Conservation (phyloP, 2,113 vertebrate species). For the Thunnus thynnus region DNA sequence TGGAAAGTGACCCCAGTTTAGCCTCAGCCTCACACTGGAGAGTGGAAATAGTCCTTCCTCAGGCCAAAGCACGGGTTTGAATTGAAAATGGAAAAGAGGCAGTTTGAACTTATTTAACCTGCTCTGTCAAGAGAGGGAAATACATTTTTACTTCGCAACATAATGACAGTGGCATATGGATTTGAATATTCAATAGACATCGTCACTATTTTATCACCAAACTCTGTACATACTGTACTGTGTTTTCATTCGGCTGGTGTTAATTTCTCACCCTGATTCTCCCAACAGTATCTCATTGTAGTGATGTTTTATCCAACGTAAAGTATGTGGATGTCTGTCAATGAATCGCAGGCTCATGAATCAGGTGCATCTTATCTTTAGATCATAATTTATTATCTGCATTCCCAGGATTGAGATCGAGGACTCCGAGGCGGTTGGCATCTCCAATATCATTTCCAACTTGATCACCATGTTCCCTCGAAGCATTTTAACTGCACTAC, state of each 20-base stretch:
- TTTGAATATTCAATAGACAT: not conserved
- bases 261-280: not conserved
- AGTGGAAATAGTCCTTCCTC: constrained; percentile 50
- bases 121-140: constrained; percentile 10
- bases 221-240: too few species aligned
- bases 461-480: constrained; percentile 97
- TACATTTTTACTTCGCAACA: not conserved
- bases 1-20: constrained; percentile 53
- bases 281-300: not conserved
- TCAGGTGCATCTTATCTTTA: not conserved
- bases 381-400: constrained; percentile 40
- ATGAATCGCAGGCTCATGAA: not conserved
- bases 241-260: not conserved
- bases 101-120: constrained; percentile 19
- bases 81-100: constrained; percentile 15
- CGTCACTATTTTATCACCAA: not conserved
- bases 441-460: constrained; percentile 98
- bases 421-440: constrained; percentile 97
- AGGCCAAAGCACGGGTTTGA: constrained; percentile 31
- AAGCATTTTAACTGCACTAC: constrained; percentile 94
- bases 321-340: too few species aligned
- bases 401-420: constrained; percentile 96
- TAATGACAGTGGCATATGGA: not conserved
- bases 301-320: not conserved
- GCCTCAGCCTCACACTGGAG: constrained; percentile 41